These are phyloP conservation scores for Drosophila repletoides DNA, from an alignment of 1,140 invertebrate species.

Conservation along the genomic window DNA sequence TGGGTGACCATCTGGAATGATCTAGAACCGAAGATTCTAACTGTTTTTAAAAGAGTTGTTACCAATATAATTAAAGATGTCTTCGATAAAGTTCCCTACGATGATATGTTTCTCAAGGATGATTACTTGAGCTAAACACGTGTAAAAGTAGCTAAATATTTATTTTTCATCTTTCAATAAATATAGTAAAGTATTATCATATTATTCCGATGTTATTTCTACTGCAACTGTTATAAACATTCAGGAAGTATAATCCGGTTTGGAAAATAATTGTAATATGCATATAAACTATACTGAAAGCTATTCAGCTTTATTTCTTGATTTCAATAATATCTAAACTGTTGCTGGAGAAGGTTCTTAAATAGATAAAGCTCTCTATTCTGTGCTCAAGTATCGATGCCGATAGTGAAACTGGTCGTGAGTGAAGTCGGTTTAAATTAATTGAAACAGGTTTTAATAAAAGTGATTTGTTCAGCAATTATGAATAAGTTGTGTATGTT, in stretches of 20 bases:
- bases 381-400: too few relatives aligned
- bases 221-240: too few relatives aligned
- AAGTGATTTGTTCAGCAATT: background rate
- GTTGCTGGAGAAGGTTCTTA: conserved; percentile 10
- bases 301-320: background rate
- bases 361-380: too few relatives aligned
- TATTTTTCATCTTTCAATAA: too few relatives aligned
- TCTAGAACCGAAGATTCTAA: conserved; percentile 39
- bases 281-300: too few relatives aligned
- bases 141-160: background rate
- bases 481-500: conserved; percentile 22
- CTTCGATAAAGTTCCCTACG: conserved; percentile 48
- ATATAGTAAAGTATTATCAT: too few relatives aligned
- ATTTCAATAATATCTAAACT: background rate
- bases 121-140: conserved; percentile 28
- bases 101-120: conserved; percentile 53
- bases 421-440: too few relatives aligned
- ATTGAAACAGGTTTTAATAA: background rate
- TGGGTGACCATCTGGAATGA: conserved; percentile 63
- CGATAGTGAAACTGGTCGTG: too few relatives aligned
- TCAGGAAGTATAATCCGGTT: too few relatives aligned
- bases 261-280: background rate
- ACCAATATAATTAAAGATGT: conserved; percentile 31
- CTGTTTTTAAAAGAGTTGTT: conserved; percentile 43
- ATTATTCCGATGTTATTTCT: too few relatives aligned